Base-by-base conservation (phyloP, 53 echinoderm and acorn worm species). In the Echinarachnius parma region DNA sequence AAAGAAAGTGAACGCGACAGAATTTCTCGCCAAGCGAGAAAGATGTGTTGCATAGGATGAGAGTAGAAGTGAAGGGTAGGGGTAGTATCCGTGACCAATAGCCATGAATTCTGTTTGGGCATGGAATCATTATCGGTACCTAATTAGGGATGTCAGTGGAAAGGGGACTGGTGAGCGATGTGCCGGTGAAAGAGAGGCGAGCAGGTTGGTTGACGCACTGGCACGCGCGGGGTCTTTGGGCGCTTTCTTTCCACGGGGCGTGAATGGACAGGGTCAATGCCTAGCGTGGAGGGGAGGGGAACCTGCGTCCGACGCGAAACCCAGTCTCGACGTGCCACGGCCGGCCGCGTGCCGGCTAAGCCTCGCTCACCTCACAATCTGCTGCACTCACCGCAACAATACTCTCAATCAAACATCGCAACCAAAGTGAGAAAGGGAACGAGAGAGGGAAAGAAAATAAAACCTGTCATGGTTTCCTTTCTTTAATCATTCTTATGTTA, bases 371-470 rank as follows among this genome's bases (percentile, higher is more conserved):
- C 56, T 23, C 37, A 29, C 55, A 72, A 56, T 72, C 74, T 72
- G 74, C 28, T 72, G 32, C 21, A 27, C 52, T 68, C 36, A 72
- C 74, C 55, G 74, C 74, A 72, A 52, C 52, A 55, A 55, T 39
- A 72, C 55, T 56, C 56, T 72, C 74, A 72, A 72, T 56, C 74
- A 56, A 56, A 72, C 74, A 72, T 72, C 57, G 56, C 74, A 37
- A n/a, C 74, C 55, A 68, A 49, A 52, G 28, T 65, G 44, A 46
- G 65, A 50, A n/a, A 50, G 52, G 18, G 52, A 50, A 19, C 9
- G 5, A 19, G 20, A 50, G 52, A 65, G 65, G 46, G 68, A 68
- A 47, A 56, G 57, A 27, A 31, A 57, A 39, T 4, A 72, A 55
- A 72, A 35, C 4, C 34, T 20, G 21, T 35, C 56, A 36, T 72